Evolutionary conservation across 2,888 invertebrate species (phyloP).

Genomic region (Leptodirus hochenwartii): DNA sequence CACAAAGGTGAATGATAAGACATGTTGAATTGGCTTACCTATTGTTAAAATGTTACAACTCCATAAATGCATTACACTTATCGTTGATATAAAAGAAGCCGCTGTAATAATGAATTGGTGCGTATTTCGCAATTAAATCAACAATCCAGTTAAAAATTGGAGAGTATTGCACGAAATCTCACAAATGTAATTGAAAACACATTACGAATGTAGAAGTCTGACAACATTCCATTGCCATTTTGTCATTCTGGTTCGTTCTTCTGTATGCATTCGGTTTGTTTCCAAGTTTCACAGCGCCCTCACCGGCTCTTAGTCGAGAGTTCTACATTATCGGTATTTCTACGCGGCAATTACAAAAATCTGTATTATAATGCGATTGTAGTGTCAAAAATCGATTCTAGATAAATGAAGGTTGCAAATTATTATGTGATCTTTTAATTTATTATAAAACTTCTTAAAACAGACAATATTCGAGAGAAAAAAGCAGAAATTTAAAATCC

Average conservation of each 20-base stretch:
- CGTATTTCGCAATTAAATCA: no score
- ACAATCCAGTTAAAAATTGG: no score
- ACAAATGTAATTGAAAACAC: slow-evolving; percentile 14
- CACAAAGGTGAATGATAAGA: slow-evolving; percentile 28
- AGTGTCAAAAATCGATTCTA: neutral
- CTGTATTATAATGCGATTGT: neutral
- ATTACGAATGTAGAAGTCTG: slow-evolving; percentile 22
- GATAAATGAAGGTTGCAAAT: no score
- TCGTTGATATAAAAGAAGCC: slow-evolving; percentile 18
- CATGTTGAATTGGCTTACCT: slow-evolving; percentile 27
- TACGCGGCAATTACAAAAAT: neutral
- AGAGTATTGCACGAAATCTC: no score
- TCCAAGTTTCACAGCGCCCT: slow-evolving; percentile 14
- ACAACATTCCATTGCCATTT: slow-evolving; percentile 31
- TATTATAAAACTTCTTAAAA: no score
- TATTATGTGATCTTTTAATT: no score
- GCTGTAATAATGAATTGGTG: no score
- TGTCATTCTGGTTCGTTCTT: slow-evolving; percentile 21
- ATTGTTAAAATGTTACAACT: slow-evolving; percentile 27
- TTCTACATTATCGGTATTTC: neutral
- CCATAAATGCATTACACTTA: slow-evolving; percentile 23
- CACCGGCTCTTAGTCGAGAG: slow-evolving; percentile 14
- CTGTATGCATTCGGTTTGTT: neutral
- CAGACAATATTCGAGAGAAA: no score
- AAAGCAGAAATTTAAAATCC: no score